A percentile compares a stretch with the other conserved stretches of the same genome.
Conservation (phyloP, 2,888 invertebrate genomes). For the Scaptodrosophila latifasciaeformis region DNA sequence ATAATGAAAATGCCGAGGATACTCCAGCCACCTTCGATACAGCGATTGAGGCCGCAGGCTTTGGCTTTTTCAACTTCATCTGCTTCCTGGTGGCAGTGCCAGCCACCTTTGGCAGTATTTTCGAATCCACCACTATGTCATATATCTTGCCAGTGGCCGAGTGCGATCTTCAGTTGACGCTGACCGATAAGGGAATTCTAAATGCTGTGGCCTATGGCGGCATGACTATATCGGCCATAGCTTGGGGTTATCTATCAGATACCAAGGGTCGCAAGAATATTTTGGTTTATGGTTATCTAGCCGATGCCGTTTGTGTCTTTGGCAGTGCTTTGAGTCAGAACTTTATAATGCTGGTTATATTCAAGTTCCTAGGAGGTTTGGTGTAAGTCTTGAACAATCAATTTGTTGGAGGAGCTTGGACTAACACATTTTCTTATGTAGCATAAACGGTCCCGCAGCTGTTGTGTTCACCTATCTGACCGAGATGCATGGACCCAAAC, state of each 20-base stretch:
- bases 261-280: conserved; percentile 82
- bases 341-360: conserved; percentile 80
- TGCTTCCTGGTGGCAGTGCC: conserved; percentile 79
- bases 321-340: conserved; percentile 81
- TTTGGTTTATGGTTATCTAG: conserved; percentile 80
- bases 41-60: conserved; percentile 82
- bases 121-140: conserved; percentile 83
- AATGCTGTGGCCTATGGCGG: conserved; percentile 85
- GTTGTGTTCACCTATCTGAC: conserved; percentile 84
- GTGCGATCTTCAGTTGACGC: conserved; percentile 82
- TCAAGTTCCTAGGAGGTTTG: conserved; percentile 85
- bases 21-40: conserved; percentile 81
- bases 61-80: conserved; percentile 82
- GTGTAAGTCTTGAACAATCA: conserved; percentile 78
- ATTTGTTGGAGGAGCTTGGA: background rate
- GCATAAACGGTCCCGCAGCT: conserved; percentile 84
- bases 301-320: conserved; percentile 80
- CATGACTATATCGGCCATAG: conserved; percentile 84
- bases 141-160: conserved; percentile 85
- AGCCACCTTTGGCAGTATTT: conserved; percentile 81
- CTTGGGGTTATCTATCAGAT: conserved; percentile 88
- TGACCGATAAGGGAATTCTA: conserved; percentile 83
- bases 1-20: too few relatives aligned
- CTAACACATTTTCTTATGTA: conserved; percentile 46
- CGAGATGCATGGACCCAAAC: conserved; percentile 82